phyloP scores from a whole-genome alignment of 1,140 invertebrate genomes.

The Brachionus sp. region DNA sequence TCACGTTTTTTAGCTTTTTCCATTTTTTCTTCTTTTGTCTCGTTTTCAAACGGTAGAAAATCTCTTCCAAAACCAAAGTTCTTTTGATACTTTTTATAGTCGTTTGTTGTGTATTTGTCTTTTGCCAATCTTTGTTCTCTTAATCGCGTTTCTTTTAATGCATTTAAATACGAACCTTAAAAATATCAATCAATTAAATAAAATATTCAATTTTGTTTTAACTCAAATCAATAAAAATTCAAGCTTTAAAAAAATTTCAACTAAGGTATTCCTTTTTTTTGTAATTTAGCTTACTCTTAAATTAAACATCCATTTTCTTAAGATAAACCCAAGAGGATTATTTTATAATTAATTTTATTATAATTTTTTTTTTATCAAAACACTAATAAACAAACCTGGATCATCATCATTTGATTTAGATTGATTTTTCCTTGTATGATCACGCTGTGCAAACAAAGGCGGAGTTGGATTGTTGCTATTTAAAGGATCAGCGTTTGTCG shows the following conservation, averaged over 20 bases:
- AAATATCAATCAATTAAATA: neutral
- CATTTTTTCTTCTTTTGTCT: constrained; percentile 37
- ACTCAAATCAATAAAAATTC: too few species aligned
- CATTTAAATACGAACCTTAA: constrained; percentile 25
- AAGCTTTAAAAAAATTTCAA: too few species aligned
- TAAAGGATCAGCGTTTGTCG: constrained; percentile 32
- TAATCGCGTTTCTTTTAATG: constrained; percentile 8
- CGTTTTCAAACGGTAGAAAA: constrained; percentile 31
- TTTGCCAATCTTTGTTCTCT: constrained; percentile 36
- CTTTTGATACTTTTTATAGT: constrained; percentile 43
- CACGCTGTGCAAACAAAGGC: neutral
- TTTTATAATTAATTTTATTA: too few species aligned
- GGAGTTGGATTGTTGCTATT: constrained; percentile 31
- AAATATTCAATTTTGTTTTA: neutral
- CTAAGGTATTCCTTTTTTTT: too few species aligned
- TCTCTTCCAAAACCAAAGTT: constrained; percentile 41
- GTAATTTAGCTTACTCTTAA: too few species aligned
- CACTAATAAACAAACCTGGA: neutral
- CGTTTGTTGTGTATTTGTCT: constrained; percentile 37
- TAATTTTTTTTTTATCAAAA: neutral
- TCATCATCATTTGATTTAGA: neutral
- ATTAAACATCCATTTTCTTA: too few species aligned
- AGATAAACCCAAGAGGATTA: too few species aligned
- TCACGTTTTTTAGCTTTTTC: constrained; percentile 37
- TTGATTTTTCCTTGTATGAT: neutral